phyloP scores from a whole-genome alignment of 2,113 vertebrate genomes.

The Eonycteris spelaea region DNA sequence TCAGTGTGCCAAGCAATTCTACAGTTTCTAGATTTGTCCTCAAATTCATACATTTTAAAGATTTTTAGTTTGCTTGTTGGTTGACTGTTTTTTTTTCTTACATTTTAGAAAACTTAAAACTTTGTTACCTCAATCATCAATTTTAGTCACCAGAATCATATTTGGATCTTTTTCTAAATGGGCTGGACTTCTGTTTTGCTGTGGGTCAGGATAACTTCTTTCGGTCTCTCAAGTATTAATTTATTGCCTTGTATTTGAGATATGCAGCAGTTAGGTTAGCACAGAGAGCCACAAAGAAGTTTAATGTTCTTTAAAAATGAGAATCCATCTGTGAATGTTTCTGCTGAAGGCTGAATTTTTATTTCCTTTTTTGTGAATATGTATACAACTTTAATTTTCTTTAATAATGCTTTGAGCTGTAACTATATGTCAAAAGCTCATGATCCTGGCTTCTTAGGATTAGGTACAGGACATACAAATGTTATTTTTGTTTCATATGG shows the following conservation, averaged over 20 bases:
- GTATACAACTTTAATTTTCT: not conserved
- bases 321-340: not conserved
- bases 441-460: not conserved
- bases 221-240: not conserved
- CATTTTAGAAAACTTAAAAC: not conserved
- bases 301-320: not conserved
- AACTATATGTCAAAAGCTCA: not conserved
- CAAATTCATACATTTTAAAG: not conserved
- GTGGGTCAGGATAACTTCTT: not conserved
- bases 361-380: not conserved
- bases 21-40: not conserved
- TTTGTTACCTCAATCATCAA: not conserved
- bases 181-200: not conserved
- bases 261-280: fast-evolving
- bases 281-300: fast-evolving
- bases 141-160: not conserved
- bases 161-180: not conserved
- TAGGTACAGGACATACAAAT: not conserved
- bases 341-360: not conserved
- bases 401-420: not conserved
- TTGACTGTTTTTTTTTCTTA: not conserved
- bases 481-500: not conserved
- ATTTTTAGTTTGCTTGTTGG: not conserved
- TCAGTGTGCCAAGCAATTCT: not conserved
- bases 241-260: too few species aligned